Evolutionary conservation across 2,888 invertebrate species (phyloP).

Genomic region (Cosmorhoe ocellata): DNA sequence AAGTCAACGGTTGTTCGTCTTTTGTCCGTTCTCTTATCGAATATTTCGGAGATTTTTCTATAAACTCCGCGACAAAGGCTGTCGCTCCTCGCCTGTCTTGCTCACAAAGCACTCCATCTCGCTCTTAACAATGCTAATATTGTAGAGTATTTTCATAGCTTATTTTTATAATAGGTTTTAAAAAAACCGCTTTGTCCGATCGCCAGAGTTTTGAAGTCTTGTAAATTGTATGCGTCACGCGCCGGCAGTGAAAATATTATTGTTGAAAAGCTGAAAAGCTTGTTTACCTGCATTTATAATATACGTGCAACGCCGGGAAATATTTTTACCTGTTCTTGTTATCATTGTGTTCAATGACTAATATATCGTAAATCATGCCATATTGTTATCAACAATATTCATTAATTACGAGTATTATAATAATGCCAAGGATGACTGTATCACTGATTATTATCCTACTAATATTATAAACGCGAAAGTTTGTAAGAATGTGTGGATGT

Average conservation of each 20-base stretch:
- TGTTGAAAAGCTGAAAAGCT: conserved; percentile 13
- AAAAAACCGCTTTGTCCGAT: conserved; percentile 22
- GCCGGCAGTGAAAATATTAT: conserved; percentile 18
- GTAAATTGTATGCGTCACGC: conserved; percentile 24
- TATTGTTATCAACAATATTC: no score
- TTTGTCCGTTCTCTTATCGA: conserved; percentile 39
- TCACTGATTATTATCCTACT: no score
- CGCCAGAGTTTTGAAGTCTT: conserved; percentile 22
- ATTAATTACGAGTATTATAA: no score
- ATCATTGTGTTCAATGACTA: no score
- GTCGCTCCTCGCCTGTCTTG: conserved; percentile 37
- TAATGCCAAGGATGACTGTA: no score
- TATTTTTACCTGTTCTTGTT: conserved; percentile 5
- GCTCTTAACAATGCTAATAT: conserved; percentile 45
- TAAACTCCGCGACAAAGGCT: conserved; percentile 42
- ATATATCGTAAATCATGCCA: no score
- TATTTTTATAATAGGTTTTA: conserved; percentile 31
- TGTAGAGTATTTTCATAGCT: conserved; percentile 43
- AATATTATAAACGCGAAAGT: no score
- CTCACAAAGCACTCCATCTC: conserved; percentile 43
- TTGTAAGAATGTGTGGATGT: no score
- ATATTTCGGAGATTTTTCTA: conserved; percentile 43
- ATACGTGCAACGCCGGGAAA: background rate
- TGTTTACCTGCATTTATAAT: conserved; percentile 4
- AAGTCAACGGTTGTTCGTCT: conserved; percentile 21